phyloP scores from a whole-genome alignment of 1,140 invertebrate genomes.

The Radopholus similis region DNA sequence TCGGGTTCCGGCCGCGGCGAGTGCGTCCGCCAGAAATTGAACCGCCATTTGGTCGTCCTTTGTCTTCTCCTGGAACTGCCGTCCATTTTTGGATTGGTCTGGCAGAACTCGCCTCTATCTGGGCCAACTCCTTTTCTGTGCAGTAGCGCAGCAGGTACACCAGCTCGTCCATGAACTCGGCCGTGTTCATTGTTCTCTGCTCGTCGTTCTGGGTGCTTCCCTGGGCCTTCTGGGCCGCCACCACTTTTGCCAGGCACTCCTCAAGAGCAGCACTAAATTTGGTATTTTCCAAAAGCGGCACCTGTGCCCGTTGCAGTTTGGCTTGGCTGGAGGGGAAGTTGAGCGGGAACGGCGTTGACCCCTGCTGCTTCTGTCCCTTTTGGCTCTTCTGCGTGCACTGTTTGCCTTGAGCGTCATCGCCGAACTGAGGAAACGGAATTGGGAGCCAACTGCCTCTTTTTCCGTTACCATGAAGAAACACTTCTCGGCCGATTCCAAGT shows the following conservation, averaged over 20 bases:
- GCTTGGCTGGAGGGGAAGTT: neutral
- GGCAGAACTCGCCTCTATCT: neutral
- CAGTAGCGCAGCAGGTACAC: neutral
- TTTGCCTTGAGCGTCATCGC: too few relatives aligned
- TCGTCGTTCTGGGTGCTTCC: neutral
- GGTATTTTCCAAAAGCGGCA: too few relatives aligned
- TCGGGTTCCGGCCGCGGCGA: slow-evolving; percentile 47
- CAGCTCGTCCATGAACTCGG: neutral
- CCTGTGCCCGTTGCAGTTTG: neutral
- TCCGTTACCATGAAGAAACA: slow-evolving; percentile 2
- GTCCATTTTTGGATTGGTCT: neutral
- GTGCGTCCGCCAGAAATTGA: slow-evolving; percentile 41
- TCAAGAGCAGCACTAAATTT: too few relatives aligned
- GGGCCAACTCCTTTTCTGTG: neutral
- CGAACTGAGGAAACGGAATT: too few relatives aligned
- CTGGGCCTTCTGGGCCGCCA: neutral
- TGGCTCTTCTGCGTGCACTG: too few relatives aligned
- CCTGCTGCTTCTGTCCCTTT: too few relatives aligned
- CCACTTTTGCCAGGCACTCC: neutral
- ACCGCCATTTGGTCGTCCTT: slow-evolving; percentile 14
- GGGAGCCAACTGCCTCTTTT: too few relatives aligned
- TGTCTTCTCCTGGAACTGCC: neutral
- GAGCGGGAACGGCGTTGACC: neutral
- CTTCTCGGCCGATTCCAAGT: neutral
- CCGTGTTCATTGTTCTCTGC: neutral